Conservation (phyloP, 2,888 invertebrate species). For the Neoitamus cyanurus region DNA sequence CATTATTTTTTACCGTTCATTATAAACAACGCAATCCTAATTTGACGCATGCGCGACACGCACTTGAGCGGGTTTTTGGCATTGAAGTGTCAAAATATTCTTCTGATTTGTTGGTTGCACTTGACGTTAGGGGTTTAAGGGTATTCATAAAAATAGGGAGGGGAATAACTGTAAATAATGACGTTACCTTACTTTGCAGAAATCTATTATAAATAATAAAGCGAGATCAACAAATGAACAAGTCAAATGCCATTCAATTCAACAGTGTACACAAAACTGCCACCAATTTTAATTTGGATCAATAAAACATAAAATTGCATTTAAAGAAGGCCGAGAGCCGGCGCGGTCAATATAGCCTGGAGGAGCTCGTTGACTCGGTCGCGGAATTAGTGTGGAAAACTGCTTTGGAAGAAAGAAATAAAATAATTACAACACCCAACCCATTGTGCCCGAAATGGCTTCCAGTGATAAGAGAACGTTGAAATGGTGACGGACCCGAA, state of each 20-base stretch:
- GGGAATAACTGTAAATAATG: too few species aligned
- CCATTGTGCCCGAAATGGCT: neutral
- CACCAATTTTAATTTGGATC: neutral
- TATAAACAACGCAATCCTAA: too few species aligned
- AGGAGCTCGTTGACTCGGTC: neutral
- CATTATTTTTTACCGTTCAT: too few species aligned
- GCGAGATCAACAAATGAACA: too few species aligned
- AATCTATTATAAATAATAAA: too few species aligned
- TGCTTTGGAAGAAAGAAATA: neutral
- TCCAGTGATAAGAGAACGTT: neutral
- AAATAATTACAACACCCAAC: neutral
- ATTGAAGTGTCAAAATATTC: too few species aligned
- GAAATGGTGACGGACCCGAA: neutral
- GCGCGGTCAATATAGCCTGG: neutral
- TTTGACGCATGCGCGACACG: too few species aligned
- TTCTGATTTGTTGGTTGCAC: too few species aligned
- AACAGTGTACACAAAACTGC: neutral
- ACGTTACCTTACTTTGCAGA: too few species aligned
- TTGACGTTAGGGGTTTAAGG: too few species aligned
- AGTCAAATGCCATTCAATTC: neutral
- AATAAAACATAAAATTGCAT: neutral
- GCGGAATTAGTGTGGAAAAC: neutral
- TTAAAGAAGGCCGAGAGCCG: neutral
- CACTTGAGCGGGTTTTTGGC: too few species aligned
- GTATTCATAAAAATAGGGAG: too few species aligned